Evolutionary conservation across 2,113 vertebrate genomes (phyloP).

Genomic region (Sakesphorus luctuosus): DNA sequence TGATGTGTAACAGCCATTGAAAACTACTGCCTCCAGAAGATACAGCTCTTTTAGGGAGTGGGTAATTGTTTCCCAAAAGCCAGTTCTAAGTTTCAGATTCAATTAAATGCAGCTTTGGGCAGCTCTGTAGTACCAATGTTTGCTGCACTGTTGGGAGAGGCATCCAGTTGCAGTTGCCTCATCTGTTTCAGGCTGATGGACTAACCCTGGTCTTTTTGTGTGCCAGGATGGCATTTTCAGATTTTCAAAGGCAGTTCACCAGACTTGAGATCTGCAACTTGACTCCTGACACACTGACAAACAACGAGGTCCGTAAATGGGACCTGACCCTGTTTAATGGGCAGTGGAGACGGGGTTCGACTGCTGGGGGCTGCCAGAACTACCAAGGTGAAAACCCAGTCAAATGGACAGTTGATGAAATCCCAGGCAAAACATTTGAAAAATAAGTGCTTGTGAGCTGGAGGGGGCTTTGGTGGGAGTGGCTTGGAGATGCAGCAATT

Average conservation of each 20-base stretch:
- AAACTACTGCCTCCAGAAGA: neutral
- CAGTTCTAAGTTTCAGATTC: neutral
- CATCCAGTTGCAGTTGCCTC: neutral
- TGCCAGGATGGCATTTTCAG: conserved; percentile 86
- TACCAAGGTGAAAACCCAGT: conserved; percentile 67
- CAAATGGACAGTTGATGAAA: neutral
- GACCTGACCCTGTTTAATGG: conserved; percentile 79
- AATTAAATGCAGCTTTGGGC: neutral
- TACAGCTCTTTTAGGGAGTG: neutral
- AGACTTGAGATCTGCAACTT: conserved; percentile 88
- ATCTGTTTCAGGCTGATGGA: neutral
- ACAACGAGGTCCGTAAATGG: conserved; percentile 75
- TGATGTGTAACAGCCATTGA: neutral
- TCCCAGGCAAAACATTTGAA: neutral
- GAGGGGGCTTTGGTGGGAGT: neutral
- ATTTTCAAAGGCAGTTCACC: conserved; percentile 84
- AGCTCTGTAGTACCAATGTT: neutral
- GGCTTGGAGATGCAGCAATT: neutral
- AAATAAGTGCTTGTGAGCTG: neutral
- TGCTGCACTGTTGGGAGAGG: neutral
- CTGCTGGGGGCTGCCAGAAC: conserved; percentile 82
- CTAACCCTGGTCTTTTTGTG: neutral
- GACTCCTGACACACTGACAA: conserved; percentile 80
- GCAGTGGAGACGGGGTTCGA: conserved; percentile 81
- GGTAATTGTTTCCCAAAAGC: neutral